A percentile compares a stretch with the other conserved stretches of the same genome.
phyloP scores from a whole-genome alignment of 2,888 invertebrate species.

The Alloscopus bannaensis region DNA sequence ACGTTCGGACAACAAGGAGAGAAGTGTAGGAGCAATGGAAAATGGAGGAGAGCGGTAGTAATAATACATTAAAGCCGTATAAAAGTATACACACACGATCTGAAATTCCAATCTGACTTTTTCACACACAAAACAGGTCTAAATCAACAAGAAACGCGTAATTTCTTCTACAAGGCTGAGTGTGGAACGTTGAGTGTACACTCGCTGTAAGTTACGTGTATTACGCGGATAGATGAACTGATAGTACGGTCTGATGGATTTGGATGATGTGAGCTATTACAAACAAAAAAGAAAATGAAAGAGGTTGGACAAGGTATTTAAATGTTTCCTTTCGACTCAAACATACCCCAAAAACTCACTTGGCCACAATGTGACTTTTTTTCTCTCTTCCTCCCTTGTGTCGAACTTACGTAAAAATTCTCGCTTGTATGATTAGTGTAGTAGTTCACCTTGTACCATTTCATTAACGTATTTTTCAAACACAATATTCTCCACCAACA shows the following conservation, averaged over 20 bases:
- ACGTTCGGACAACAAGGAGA: conserved; percentile 33
- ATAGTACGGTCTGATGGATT: conserved; percentile 54
- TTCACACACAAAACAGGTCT: conserved; percentile 49
- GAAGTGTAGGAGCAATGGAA: conserved; percentile 19
- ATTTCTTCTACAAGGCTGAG: conserved; percentile 15
- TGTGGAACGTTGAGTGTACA: not conserved
- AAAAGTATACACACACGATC: conserved; percentile 59
- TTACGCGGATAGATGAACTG: conserved; percentile 9
- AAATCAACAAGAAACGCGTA: conserved; percentile 54
- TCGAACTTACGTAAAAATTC: not conserved
- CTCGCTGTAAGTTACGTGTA: not conserved
- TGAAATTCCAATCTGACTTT: conserved; percentile 61
- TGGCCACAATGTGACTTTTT: not conserved
- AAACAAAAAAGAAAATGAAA: conserved; percentile 41
- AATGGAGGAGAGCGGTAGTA: conserved; percentile 46
- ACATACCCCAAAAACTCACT: not conserved
- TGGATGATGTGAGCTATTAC: conserved; percentile 55
- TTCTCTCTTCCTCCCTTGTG: not conserved
- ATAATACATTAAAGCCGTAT: conserved; percentile 57
- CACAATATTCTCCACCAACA: too few species aligned
- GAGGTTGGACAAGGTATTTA: conserved; percentile 57
- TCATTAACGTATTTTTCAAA: too few species aligned
- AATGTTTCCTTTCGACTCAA: conserved; percentile 46
- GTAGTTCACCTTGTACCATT: conserved; percentile 47
- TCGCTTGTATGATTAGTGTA: not conserved